phyloP scores from a whole-genome alignment of 2,888 invertebrate genomes.

The Lochmaea crataegi region DNA sequence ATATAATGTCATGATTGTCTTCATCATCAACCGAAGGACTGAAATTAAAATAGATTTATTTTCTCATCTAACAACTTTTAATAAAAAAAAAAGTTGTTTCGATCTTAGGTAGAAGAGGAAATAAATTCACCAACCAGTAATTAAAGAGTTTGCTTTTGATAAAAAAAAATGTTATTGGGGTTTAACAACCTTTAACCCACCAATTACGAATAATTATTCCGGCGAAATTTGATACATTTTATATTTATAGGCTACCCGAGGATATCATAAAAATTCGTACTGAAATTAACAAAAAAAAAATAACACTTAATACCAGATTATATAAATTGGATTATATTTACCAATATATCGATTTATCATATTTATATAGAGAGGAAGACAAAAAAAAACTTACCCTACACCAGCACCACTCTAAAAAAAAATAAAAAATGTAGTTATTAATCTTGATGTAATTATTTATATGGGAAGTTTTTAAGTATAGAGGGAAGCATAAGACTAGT shows the following conservation, averaged over 20 bases:
- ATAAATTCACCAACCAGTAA: neutral
- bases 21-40: slow-evolving; percentile 47
- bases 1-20: slow-evolving; percentile 46
- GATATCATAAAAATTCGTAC: slow-evolving; percentile 1
- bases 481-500: no score
- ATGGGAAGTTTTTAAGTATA: no score
- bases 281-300: neutral
- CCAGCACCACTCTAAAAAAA: slow-evolving; percentile 22
- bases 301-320: neutral
- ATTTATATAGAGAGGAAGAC: neutral
- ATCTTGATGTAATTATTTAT: neutral
- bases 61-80: neutral
- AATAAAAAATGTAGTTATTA: slow-evolving; percentile 10
- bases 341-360: neutral
- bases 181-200: neutral
- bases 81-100: no score
- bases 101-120: no score
- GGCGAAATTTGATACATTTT: neutral
- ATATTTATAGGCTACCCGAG: neutral
- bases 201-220: neutral
- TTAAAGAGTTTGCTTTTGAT: neutral
- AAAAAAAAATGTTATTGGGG: neutral
- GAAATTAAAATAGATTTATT: slow-evolving; percentile 6
- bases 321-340: neutral
- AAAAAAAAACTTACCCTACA: slow-evolving; percentile 12